Evolutionary conservation across 2,113 vertebrate species (phyloP), one percentile per base, ranked within the genome.

Genomic region (Orthochromis indermauri): DNA sequence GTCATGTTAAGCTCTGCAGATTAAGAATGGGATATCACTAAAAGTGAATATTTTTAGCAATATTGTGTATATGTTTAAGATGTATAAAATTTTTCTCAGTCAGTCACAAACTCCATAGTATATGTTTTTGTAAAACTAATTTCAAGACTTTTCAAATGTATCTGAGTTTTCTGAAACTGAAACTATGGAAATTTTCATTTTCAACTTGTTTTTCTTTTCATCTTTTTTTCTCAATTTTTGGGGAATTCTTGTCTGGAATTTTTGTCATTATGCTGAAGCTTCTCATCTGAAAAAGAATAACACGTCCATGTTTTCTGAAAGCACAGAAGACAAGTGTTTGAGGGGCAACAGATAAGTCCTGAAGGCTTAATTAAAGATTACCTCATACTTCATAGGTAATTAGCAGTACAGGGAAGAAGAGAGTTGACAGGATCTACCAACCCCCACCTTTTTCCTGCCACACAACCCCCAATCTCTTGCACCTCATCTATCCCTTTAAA

Each of bases 61-160:
- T 66, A 66, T 35, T 35, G 59, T 63, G 31, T 63, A 11, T 63
- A n/a, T 63, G 31, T 7, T 12, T 66, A 66, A 12, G 31, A 35
- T 35, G 17, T 66, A 66, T 66, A 35, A 7, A 1, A 0, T 0
- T 10, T 33, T 63, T 63, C 17, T 63, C 59, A n/a, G 31, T 63
- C 31, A 63, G 59, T 19, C 59, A 35, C 10, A 35, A 63, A 35
- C 31, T n/a, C 31, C 31, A 2, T 0, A 35, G 31, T 35, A 54
- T 24, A 63, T 7, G 0, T 63, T 63, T 35, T 63, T 63, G 10
- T 35, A n/a, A 63, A 35, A 35, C 31, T 35, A 63, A 63, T 33
- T 63, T 63, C 59, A 63, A 63, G 1, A 63, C 28, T 63, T 63
- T 19, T 63, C 16, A 63, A 63, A 63, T 63, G 16, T 63, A 33